Conservation (phyloP, 2,113 vertebrate genomes). For the Globicephala melas region DNA sequence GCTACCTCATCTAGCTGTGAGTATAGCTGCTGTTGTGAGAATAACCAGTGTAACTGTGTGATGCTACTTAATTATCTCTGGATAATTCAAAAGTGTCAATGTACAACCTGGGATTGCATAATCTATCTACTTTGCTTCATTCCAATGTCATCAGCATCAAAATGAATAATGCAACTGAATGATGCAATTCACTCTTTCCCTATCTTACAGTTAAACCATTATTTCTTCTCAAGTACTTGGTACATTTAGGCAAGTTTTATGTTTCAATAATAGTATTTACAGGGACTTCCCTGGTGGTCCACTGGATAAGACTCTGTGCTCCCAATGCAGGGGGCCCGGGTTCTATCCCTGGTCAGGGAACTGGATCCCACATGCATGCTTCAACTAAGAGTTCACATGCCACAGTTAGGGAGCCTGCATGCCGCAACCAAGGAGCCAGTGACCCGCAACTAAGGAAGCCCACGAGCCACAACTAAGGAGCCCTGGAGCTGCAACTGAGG, state of each 20-base stretch:
- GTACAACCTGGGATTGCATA: not conserved
- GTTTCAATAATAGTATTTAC: not conserved
- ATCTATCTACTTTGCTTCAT: not conserved
- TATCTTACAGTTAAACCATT: not conserved
- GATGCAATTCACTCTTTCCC: constrained; percentile 18
- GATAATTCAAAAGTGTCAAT: not conserved
- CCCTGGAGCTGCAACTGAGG: too few species aligned
- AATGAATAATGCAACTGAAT: not conserved
- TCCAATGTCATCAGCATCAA: not conserved
- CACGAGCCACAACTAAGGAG: too few species aligned
- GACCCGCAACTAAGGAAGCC: too few species aligned
- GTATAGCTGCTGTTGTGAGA: constrained; percentile 12
- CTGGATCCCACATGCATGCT: too few species aligned
- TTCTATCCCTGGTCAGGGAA: too few species aligned
- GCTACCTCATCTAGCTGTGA: not conserved
- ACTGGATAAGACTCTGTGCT: too few species aligned
- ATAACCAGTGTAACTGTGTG: not conserved
- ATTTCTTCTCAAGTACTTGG: not conserved
- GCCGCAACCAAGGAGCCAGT: too few species aligned
- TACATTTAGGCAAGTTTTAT: not conserved
- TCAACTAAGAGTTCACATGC: too few species aligned
- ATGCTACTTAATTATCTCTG: not conserved
- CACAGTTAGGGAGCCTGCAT: too few species aligned
- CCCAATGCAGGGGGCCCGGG: too few species aligned
- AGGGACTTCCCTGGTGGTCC: too few species aligned